Base-by-base conservation (phyloP, 2,888 invertebrate species). In the Sinelater perroti region DNA sequence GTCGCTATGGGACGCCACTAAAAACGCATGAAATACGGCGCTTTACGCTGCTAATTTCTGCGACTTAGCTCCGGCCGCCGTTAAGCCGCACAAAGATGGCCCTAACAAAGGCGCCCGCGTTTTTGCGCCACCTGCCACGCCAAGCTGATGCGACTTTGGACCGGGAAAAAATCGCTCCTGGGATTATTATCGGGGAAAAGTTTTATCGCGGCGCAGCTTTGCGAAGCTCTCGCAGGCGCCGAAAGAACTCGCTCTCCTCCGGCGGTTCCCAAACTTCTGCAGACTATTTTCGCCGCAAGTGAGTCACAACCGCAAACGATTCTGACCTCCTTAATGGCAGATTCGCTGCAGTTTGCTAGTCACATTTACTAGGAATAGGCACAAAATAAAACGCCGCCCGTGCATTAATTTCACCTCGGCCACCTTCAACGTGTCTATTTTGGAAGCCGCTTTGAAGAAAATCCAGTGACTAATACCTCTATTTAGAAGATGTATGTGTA, bases 261-360 rank as follows among this genome's bases (percentile, higher is more conserved):
- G 13, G 6, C 11, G 24, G 40, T 24, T 18, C n/a, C 21, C 40
- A 10, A 17, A 10, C 35, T 35, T 35, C 14, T 17, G 16, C n/a
- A 16, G 14, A 18, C 52, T 57, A 57, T 57, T 57, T 57, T 52
- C 20, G 47, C 40, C 18, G 13, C 17, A 30, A 53, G 44, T 57
- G 57, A 57, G 38, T 57, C 57, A 57, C 51, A 52, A 26, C 52
- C 45, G 18, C 52, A 46, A 57, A 57, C 52, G 31, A 52, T 57
- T 52, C 31, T 57, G 57, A 57, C 57, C 57, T 57, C 57, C 52
- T 57, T 52, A 52, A 57, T 49, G 30, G 30, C 45, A 40, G 40
- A 40, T 57, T 50, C 36, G 28, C 46, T 24, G 13, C 26, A 40
- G 40, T 24, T 24, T 40, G 11, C 13, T 13, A 36, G 33, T 56